Evolutionary conservation across 1,140 invertebrate genomes (phyloP).

Genomic region (Lordiphosa mommai): DNA sequence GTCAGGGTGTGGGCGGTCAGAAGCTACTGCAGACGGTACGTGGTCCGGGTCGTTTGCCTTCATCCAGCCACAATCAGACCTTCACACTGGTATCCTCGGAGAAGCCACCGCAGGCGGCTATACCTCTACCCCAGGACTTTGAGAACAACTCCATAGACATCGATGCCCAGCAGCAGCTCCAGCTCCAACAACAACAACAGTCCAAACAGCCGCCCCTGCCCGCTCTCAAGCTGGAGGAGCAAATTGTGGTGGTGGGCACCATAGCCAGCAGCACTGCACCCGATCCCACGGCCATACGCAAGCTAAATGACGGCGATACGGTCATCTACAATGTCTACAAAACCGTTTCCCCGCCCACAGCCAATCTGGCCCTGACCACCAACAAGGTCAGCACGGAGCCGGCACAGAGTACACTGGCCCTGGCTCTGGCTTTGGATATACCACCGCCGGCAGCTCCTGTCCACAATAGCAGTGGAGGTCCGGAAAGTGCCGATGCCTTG

Average conservation of each 20-base stretch:
- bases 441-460: slow-evolving; percentile 37
- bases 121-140: slow-evolving; percentile 63
- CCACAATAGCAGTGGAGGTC: slow-evolving; percentile 45
- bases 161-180: slow-evolving; percentile 58
- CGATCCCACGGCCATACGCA: slow-evolving; percentile 47
- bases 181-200: slow-evolving; percentile 15
- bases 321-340: slow-evolving; percentile 67
- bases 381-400: slow-evolving; percentile 71
- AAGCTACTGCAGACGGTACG: slow-evolving; percentile 34
- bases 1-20: slow-evolving; percentile 39
- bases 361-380: slow-evolving; percentile 59
- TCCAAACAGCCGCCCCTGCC: not conserved
- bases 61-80: not conserved
- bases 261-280: slow-evolving; percentile 55
- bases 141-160: slow-evolving; percentile 78
- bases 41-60: not conserved
- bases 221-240: slow-evolving; percentile 48
- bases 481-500: slow-evolving; percentile 50
- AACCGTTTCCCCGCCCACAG: slow-evolving; percentile 65
- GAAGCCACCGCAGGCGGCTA: slow-evolving; percentile 49
- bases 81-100: slow-evolving; percentile 42
- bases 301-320: slow-evolving; percentile 53
- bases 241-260: slow-evolving; percentile 56
- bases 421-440: slow-evolving; percentile 37
- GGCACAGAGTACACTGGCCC: slow-evolving; percentile 27